Evolutionary conservation across 2,888 invertebrate genomes (phyloP), one percentile per base, ranked within the genome.

Genomic region (Drosophila villosipedis): DNA sequence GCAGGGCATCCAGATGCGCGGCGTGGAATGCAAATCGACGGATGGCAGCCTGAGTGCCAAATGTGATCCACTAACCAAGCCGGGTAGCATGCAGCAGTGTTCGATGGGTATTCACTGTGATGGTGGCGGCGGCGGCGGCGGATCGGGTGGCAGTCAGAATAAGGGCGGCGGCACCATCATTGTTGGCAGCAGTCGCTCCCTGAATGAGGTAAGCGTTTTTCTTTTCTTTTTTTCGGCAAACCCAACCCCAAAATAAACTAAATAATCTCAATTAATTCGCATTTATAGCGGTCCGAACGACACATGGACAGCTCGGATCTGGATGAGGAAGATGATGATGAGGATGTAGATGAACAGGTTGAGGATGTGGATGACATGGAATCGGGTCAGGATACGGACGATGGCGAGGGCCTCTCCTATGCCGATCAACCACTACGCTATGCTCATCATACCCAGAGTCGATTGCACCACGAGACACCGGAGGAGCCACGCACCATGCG

Each of bases 1-100:
- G 14, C 97, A 95, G 91, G 98, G 98, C 0, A 94, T 96, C 39
- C 97, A 97, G 93, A 96, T 96, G 31, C 95, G 98, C 25, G 95
- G 95, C 41, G 96, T 98, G 60, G 96, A 97, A 90, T 98, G 98
- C 92, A 94, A 96, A 70, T 96, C 95, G 86, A 93, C 94, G 59
- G 93, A 94, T 65, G 95, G 95, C 81, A 93, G 94, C 75, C 93
- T 94, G 53, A 92, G 95, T 94, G 75, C 95, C 92, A 81, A 95
- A 54, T 98, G 98, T 91, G 96, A 96, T 83, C 95, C 95, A 2
- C 93, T 94, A 16, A 94, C 95, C 67, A 95, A 96, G 90, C 97
- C 97, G 0, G 94, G 95, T 67, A 94, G 95, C 75, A 95, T 96
- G 43, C 95, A 96, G 87, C 94, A 96, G 41, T 97, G 97, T 91